Base-by-base conservation (phyloP, 2,113 vertebrate species). In the Pampusana beccarii region DNA sequence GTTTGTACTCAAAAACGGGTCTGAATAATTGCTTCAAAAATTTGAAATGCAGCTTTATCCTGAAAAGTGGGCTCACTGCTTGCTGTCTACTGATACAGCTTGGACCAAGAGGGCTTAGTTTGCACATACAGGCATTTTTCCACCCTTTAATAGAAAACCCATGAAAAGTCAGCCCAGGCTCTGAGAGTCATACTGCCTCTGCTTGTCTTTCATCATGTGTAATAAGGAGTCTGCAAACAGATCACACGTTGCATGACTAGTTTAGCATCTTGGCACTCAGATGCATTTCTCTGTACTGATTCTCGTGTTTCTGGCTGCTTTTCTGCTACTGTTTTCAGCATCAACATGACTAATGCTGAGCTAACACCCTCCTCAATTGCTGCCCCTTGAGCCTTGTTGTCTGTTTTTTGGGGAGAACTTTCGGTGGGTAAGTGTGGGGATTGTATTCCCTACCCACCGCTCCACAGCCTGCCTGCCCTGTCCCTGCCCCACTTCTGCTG, bases 181-280 rank as follows among this genome's bases (percentile, higher is more conserved):
- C 53, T 62, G 51, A 28, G 46, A 93, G 19, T 84, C 53, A 64
- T 74, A 48, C 44, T 84, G 56, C 77, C 10, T 70, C 65, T 89
- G 77, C 65, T 91, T 57, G 33, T 95, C 95, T 95, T 93, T 97
- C 93, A 57, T 71, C 82, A 57, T 0, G 0, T 86, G 72, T 95
- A 96, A 96, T 94, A 57, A 95, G 25, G 44, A 93, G 53, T 46
- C 93, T 92, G 88, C 73, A 74, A 74, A 69, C 80, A 50, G 86
- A 91, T 92, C 80, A 87, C 82, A 86, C 40, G 1, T 86, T 80
- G 80, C 86, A 84, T 84, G 86, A 88, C 93, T 72, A 73, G 82
- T 78, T 94, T 44, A 66, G 66, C 48, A 86, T 86, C 82, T 90
- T 95, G 90, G 93, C 88, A 86, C 86, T 60, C 38, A 28, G 72